These are phyloP conservation scores for Mandrillus leucophaeus DNA, from an alignment of 2,113 vertebrate genomes.

Conservation along the genomic window DNA sequence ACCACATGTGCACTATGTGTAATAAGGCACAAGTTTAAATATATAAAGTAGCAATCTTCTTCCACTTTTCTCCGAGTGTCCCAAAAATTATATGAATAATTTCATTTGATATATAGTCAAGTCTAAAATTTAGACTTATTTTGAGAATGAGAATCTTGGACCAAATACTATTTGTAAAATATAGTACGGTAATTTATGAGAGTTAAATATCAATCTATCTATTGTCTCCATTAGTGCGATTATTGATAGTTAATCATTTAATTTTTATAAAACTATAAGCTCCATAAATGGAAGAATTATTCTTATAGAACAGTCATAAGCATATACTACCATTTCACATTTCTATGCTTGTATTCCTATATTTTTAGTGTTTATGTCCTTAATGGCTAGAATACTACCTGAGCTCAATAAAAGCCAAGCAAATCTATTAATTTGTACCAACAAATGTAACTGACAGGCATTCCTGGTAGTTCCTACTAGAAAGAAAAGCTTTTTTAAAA, in stretches of 20 bases:
- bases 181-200: background rate
- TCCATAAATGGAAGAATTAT: background rate
- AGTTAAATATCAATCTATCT: background rate
- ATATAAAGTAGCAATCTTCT: background rate
- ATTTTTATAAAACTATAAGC: background rate
- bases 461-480: background rate
- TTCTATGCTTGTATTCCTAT: background rate
- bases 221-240: background rate
- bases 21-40: background rate
- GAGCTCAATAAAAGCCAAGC: background rate
- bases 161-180: background rate
- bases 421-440: background rate
- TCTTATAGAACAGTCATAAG: background rate
- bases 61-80: background rate
- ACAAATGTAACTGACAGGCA: background rate
- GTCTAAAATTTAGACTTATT: background rate
- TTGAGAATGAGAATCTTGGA: background rate
- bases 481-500: conserved; percentile 23
- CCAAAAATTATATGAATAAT: background rate
- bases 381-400: background rate
- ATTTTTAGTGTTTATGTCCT: background rate
- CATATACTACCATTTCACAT: background rate
- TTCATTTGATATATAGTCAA: background rate
- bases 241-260: background rate
- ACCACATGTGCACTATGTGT: background rate